Evolutionary conservation across 2,113 vertebrate genomes (phyloP).

Genomic region (Laticauda colubrina): DNA sequence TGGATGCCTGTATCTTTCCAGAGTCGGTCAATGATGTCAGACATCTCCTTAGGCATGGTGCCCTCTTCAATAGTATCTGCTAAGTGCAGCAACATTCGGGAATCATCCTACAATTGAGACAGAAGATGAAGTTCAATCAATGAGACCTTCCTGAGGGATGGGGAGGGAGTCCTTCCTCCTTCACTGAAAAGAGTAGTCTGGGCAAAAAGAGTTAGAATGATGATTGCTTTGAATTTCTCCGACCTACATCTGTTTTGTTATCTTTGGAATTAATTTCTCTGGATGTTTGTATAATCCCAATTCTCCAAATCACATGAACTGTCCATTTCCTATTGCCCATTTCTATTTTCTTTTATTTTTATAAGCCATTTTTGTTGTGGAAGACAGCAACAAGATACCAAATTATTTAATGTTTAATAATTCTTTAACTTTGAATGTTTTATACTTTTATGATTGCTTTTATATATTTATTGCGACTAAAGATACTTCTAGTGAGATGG

Average conservation of each 20-base stretch:
- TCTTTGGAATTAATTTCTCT: not conserved
- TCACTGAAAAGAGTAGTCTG: not conserved
- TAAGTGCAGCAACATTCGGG: constrained; percentile 92
- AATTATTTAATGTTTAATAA: not conserved
- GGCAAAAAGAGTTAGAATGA: not conserved
- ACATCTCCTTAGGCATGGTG: constrained; percentile 93
- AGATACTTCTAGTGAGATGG: not conserved
- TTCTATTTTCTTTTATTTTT: not conserved
- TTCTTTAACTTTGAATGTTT: not conserved
- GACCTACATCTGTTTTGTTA: not conserved
- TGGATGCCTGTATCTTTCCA: constrained; percentile 96
- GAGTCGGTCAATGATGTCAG: constrained; percentile 89
- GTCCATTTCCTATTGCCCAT: not conserved
- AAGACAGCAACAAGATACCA: not conserved
- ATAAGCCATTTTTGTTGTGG: not conserved
- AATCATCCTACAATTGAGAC: constrained; percentile 79
- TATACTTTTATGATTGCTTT: not conserved
- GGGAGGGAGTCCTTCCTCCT: not conserved
- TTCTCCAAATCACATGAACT: not conserved
- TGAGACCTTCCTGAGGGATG: not conserved
- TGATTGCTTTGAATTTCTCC: not conserved
- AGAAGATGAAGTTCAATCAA: not conserved
- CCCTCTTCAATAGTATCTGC: constrained; percentile 96
- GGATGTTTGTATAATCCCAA: not conserved
- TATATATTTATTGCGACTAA: not conserved